A percentile compares a stretch with the other conserved stretches of the same genome.
These are phyloP conservation scores for Hesperia comma DNA, from an alignment of 2,888 invertebrate species.

Conservation along the genomic window DNA sequence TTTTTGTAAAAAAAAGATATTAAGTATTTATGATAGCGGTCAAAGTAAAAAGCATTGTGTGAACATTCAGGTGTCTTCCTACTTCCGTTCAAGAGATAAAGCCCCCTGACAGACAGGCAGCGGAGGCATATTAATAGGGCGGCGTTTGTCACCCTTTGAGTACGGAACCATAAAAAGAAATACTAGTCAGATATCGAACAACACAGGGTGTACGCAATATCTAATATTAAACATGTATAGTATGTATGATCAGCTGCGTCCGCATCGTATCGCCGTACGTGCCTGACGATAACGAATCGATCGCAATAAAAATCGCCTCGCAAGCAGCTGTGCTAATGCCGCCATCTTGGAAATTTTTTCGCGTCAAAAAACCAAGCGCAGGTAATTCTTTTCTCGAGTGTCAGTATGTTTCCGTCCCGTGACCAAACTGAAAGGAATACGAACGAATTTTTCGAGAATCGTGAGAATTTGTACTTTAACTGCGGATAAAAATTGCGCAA, in stretches of 20 bases:
- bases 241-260: constrained; percentile 47
- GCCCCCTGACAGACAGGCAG: too few species aligned
- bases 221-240: constrained; percentile 6
- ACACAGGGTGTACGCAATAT: not conserved
- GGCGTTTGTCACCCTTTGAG: too few species aligned
- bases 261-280: constrained; percentile 32
- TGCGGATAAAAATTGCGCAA: constrained; percentile 48
- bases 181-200: not conserved
- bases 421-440: constrained; percentile 51
- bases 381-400: constrained; percentile 53
- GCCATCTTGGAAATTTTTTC: constrained; percentile 54
- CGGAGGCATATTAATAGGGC: too few species aligned
- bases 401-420: constrained; percentile 59
- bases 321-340: constrained; percentile 67
- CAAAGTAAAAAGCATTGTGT: too few species aligned
- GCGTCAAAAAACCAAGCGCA: constrained; percentile 52
- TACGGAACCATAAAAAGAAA: not conserved
- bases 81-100: too few species aligned
- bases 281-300: constrained; percentile 50
- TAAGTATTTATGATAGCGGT: too few species aligned
- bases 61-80: too few species aligned
- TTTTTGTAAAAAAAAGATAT: too few species aligned
- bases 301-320: constrained; percentile 53
- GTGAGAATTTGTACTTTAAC: constrained; percentile 48
- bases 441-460: constrained; percentile 39